Evolutionary conservation across 2,113 vertebrate species (phyloP).

Genomic region (Sinosuthora webbiana): DNA sequence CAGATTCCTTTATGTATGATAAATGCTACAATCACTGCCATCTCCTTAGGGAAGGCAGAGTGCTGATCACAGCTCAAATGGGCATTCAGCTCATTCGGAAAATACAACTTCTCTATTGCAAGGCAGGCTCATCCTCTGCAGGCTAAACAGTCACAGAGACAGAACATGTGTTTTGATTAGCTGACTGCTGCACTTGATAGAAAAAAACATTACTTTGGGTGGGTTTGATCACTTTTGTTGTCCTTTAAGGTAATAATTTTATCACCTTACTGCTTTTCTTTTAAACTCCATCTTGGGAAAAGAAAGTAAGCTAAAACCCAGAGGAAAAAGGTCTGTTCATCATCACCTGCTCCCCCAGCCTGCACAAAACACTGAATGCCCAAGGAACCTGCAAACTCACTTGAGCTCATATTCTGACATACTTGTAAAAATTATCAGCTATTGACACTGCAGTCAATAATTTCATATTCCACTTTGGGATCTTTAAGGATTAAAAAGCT

Average conservation of each 20-base stretch:
- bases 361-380: not conserved
- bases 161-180: not conserved
- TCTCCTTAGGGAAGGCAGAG: slow-evolving; percentile 49
- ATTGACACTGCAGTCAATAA: not conserved
- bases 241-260: not conserved
- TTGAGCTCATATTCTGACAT: not conserved
- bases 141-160: not conserved
- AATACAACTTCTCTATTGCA: slow-evolving; percentile 1
- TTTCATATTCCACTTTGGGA: not conserved
- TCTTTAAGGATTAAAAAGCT: not conserved
- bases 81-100: not conserved
- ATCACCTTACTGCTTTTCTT: not conserved
- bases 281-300: not conserved
- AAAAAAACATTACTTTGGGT: not conserved
- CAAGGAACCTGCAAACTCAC: not conserved
- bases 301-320: not conserved
- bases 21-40: slow-evolving; percentile 51
- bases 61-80: slow-evolving; percentile 55
- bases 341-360: not conserved
- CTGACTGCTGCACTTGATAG: not conserved
- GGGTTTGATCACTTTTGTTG: not conserved
- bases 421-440: not conserved
- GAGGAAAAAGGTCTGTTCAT: not conserved
- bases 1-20: slow-evolving; percentile 38
- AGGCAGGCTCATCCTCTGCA: slow-evolving; percentile 4